Percentiles rank a stretch among this genome's conserved stretches.
Conservation (phyloP, 2,113 vertebrate species). For the Antennarius striatus region DNA sequence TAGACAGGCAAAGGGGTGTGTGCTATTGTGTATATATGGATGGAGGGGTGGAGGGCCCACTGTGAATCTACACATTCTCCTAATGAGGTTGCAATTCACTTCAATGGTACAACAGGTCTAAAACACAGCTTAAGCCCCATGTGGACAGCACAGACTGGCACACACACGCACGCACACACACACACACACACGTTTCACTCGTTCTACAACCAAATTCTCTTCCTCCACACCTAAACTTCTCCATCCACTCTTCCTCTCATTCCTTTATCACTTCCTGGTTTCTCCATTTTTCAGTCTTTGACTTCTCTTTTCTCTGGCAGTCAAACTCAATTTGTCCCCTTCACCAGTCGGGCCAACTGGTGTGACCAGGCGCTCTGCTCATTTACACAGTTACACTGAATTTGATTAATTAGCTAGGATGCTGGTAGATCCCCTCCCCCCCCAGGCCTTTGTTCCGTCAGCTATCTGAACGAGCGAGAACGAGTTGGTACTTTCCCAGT, state of each 20-base stretch:
- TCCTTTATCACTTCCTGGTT: background rate
- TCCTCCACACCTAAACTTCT: conserved; percentile 4
- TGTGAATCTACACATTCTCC: conserved; percentile 33
- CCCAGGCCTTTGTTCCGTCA: background rate
- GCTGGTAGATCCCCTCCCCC: background rate
- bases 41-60: conserved; percentile 25
- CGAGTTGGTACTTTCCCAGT: conserved; percentile 13
- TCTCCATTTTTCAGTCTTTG: background rate
- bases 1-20: conserved; percentile 5
- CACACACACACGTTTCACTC: conserved; percentile 11
- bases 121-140: conserved; percentile 49
- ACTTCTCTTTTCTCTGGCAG: conserved; percentile 4
- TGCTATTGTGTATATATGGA: conserved; percentile 19
- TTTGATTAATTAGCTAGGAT: conserved; percentile 6
- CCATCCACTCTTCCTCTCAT: background rate
- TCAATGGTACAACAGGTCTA: conserved; percentile 9
- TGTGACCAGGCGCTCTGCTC: background rate
- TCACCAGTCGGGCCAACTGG: conserved; percentile 6
- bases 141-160: conserved; percentile 45
- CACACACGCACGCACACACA: too few species aligned
- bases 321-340: background rate
- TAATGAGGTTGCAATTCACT: conserved; percentile 55
- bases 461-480: background rate
- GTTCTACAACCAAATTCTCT: conserved; percentile 20
- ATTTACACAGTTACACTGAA: conserved; percentile 13